Evolutionary conservation across 1,140 invertebrate genomes (phyloP), one percentile per base, ranked within the genome.

Genomic region (Atta texana): DNA sequence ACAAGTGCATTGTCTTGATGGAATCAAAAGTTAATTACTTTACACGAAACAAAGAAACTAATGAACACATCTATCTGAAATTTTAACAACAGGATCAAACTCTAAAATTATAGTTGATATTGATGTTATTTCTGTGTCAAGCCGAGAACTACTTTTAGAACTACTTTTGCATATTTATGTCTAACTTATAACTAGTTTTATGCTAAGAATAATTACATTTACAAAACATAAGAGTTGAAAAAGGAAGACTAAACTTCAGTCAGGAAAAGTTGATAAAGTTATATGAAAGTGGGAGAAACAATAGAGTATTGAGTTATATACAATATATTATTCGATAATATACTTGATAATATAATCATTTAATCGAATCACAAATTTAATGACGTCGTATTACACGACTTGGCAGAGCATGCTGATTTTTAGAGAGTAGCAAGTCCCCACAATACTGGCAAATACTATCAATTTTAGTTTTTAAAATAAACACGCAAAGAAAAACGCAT

Each of bases 241-340:
- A 39, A 81, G 74, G 89, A 90, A 90, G 89, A 90, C 89, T 64
- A 76, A 89, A 64, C 44, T 44, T 39, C 28, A 78, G 55, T 59
- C 39, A 59, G 55, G 21, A 69, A 87, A 87, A 80, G 12, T 87
- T 75, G 61, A 31, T 78, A 68, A 77, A 89, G n/a, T 90, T 18
- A 64, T 66, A 76, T 8, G 80, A 89, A 89, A 66, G 75, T 89
- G 68, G 86, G 85, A 85, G 74, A 31, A 49, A 89, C 10, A 8
- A 21, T 64, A 59, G 6, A 59, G 6, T 77, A 39, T 82, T 24
- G 39, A 74, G 21, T 64, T 71, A 71, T 81, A 51, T 72, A 75
- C n/a, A 28, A 4, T 8, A 59, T 82, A 61, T 57, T 82, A 61
- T 57, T 55, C 12, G 18, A n/a, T 76, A 82, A 82, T 72, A 59